Percentiles rank a stretch among this genome's conserved stretches.
Evolutionary conservation across 2,113 vertebrate genomes (phyloP).

Genomic region (Urocitellus parryii): DNA sequence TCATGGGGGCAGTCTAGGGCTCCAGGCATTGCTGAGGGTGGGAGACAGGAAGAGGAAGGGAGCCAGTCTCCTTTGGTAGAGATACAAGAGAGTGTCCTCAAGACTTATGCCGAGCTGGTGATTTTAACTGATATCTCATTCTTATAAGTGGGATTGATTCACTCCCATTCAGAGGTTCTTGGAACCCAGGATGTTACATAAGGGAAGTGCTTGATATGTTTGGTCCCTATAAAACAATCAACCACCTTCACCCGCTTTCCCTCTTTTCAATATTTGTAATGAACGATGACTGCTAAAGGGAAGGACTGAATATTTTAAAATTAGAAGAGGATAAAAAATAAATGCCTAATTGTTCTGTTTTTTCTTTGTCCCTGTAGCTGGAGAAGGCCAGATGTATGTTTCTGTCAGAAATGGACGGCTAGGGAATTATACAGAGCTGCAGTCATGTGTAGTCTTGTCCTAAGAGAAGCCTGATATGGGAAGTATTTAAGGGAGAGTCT

Average conservation of each 20-base stretch:
- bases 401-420: not conserved
- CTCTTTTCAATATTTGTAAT: not conserved
- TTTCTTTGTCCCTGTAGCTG: not conserved
- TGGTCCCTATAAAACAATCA: constrained; percentile 45
- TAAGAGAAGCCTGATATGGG: not conserved
- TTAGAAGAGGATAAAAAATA: not conserved
- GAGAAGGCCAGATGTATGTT: not conserved
- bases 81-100: not conserved
- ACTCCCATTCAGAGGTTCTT: constrained; percentile 1
- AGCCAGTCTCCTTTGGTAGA: not conserved
- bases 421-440: not conserved
- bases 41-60: not conserved
- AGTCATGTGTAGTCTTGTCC: not conserved
- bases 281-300: not conserved
- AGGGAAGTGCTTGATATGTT: not conserved
- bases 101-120: not conserved
- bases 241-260: not conserved
- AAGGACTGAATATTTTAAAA: constrained; percentile 4
- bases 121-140: constrained; percentile 24
- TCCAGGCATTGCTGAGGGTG: not conserved
- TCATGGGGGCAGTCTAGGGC: not conserved
- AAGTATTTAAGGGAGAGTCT: not conserved
- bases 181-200: constrained; percentile 43
- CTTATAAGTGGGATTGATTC: not conserved
- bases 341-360: not conserved